Evolutionary conservation across 53 echinoderm and acorn worm genomes (phyloP), one percentile per base, ranked within the genome.

Genomic region (Actinopyga echinites): DNA sequence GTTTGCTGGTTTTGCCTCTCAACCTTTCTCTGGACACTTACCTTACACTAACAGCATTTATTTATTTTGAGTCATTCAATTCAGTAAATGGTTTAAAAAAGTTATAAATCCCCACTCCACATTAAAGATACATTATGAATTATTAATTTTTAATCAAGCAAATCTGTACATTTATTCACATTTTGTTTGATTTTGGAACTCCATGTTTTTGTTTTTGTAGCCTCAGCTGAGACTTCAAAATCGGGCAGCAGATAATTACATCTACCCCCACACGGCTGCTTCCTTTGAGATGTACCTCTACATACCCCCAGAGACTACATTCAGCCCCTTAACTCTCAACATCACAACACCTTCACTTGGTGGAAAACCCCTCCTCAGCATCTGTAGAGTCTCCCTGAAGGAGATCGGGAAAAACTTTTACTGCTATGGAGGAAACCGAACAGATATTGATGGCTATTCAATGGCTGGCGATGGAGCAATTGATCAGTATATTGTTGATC

Each of bases 211-310:
- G 6, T 71, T 71, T 21, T 24, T 71, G 13, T 1, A 71, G 71
- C 71, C 71, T 71, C 22, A 44, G 26, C 42, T 95, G 65, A 79
- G 55, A 49, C 64, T 95, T 36, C 67, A 26, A 13, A 93, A 93
- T 54, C 80, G 90, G 15, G 95, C 87, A 0, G 28, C 61, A 31
- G 91, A 91, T 37, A 75, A 64, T 33, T 83, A 69, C 62, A 82
- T 95, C 43, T 95, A 95, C 86, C 85, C 91, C 35, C 80, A 89
- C 44, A 89, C 95, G 0, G 93, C 91, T 7, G 89, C 90, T 12
- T 78, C 89, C 5, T 93, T 95, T 78, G 86, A 93, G 54, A 73
- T 93, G 37, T 77, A 83, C 17, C 78, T 91, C 28, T 77, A 74
- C 8, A 83, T 95, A 30, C 93, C 95, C 0, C 84, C 95, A 5